Base-by-base conservation (phyloP, 2,113 vertebrate genomes). In the Notothenia coriiceps region DNA sequence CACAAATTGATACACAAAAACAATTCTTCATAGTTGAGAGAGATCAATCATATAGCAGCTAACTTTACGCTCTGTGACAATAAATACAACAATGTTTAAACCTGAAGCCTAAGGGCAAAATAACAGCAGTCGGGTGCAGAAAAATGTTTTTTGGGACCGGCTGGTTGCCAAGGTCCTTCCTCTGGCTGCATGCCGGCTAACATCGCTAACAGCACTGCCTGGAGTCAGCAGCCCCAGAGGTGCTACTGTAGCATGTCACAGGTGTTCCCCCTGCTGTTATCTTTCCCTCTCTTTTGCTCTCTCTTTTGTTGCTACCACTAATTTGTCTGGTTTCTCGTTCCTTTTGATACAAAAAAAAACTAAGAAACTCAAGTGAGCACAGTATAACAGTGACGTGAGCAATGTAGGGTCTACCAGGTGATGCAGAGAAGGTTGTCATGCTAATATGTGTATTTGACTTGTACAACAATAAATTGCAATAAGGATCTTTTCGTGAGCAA, bases 181-280 rank as follows among this genome's bases (percentile, higher is more conserved):
- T 56, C 14, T 46, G 68, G 52, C 68, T 57, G 52, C 10, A 1
- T 40, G 52, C 68, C 10, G 20, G 44, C 44, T 35, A 60, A 50
- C 56, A 61, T 20, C 2, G 6, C 57, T 72, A 20, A 40, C 12
- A 20, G 18, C 18, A 11, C 11, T 71, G 69, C 22, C 46, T 14
- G 43, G 22, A 47, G 22, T 47, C 20, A 70, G 43, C 43, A 49
- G 54, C 54, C 29, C 10, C 54, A 47, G 25, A 60, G 25, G 55
- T 50, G 56, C 56, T 60, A 15, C 55, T 51, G 46, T 40, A 61
- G 25, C 46, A 20, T 72, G 70, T 50, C 44, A 60, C 22, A 60
- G 44, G 44, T 60, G 25, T 54, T 43, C n/a, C 65, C 25, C 25
- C 50, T 9, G 17, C 66, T 25, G 12, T 29, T 56, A 29, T 35